Conservation (phyloP, 2,888 invertebrate genomes). For the Orthonychiurus folsomi region DNA sequence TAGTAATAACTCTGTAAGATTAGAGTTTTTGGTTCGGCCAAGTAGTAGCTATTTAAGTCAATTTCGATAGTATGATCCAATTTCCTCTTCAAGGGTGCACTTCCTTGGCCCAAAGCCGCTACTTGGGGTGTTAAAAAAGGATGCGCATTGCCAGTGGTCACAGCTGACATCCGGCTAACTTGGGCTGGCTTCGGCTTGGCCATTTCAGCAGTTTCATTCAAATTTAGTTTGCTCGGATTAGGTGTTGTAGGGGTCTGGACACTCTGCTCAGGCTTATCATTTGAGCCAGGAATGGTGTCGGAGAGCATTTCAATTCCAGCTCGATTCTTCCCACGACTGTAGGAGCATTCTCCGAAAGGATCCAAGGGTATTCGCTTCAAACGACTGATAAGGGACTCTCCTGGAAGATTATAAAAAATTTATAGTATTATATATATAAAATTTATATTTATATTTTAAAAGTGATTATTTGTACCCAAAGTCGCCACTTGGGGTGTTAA, state of each 20-base stretch:
- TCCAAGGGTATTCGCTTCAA: conserved; percentile 51
- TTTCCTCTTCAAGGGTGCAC: conserved; percentile 1
- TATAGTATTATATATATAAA: no score
- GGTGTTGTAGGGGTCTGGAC: background rate
- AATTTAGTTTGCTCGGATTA: no score
- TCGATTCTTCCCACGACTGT: conserved; percentile 18
- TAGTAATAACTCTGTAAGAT: conserved; percentile 37
- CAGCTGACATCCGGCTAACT: background rate
- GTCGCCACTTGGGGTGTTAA: no score
- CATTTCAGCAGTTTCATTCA: background rate
- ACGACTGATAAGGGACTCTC: conserved; percentile 46
- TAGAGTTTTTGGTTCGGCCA: conserved; percentile 47
- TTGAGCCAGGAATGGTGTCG: conserved; percentile 37
- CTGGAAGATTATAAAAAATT: no score
- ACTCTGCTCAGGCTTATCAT: background rate
- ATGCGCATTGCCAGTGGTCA: no score
- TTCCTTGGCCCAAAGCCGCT: background rate
- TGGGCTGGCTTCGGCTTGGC: background rate
- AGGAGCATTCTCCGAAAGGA: conserved; percentile 60
- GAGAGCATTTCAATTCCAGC: conserved; percentile 39
- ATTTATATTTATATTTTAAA: no score
- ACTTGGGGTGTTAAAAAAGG: background rate
- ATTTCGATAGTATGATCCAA: background rate
- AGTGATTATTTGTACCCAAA: no score
- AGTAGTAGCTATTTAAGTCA: conserved; percentile 52